Percentiles rank a stretch among this genome's conserved stretches.
Conservation (phyloP, 2,113 vertebrate species). For the Diglossa brunneiventris region DNA sequence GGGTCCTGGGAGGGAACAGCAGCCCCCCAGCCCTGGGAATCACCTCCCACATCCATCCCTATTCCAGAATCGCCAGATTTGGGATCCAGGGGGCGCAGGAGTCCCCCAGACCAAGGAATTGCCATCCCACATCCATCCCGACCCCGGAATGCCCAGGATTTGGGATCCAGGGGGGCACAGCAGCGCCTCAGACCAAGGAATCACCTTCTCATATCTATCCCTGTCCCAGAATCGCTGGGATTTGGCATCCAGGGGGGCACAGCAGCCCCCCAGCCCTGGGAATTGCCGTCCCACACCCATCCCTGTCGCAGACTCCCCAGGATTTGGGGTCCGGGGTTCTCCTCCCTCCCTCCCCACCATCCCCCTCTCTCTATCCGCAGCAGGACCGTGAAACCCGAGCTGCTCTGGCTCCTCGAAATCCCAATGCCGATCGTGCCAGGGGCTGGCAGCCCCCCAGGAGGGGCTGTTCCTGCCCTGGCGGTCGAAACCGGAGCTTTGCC, state of each 20-base stretch:
- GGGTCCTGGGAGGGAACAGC: not conserved
- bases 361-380: not conserved
- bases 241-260: fast-evolving
- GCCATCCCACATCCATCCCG: not conserved
- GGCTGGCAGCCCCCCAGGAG: not conserved
- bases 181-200: fast-evolving
- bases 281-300: not conserved
- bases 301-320: fast-evolving
- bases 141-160: not conserved
- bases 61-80: fast-evolving
- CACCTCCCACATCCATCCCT: not conserved
- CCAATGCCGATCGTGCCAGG: not conserved
- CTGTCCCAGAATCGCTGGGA: fast-evolving
- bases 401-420: not conserved
- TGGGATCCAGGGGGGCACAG: not conserved
- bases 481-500: not conserved
- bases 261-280: fast-evolving
- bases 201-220: not conserved
- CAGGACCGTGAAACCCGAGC: not conserved
- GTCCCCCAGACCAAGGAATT: fast-evolving
- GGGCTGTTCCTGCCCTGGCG: not conserved
- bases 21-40: fast-evolving
- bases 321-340: not conserved
- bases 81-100: not conserved
- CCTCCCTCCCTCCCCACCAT: fast-evolving